Percentiles rank a stretch among this genome's conserved stretches.
Evolutionary conservation across 2,113 vertebrate species (phyloP).

Genomic region (Petrocephalus zakoni): DNA sequence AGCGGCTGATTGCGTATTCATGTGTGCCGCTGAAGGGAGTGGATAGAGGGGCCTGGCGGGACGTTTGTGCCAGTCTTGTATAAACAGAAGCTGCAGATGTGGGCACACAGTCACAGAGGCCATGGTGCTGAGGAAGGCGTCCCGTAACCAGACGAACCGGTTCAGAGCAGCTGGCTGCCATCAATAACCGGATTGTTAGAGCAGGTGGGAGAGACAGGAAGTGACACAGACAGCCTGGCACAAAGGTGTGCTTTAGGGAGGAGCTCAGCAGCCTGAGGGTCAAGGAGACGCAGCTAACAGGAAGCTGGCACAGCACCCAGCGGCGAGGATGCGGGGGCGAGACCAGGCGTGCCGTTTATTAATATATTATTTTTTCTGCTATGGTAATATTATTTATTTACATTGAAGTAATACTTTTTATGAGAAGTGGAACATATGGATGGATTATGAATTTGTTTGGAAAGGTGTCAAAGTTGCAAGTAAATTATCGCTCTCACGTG

Average conservation of each 20-base stretch:
- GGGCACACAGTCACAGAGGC: constrained; percentile 12
- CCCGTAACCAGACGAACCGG: constrained; percentile 48
- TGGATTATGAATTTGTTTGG: not conserved
- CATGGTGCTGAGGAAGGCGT: not conserved
- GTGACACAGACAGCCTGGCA: constrained; percentile 40
- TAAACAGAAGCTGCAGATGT: constrained; percentile 21
- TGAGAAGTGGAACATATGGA: not conserved
- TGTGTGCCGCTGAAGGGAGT: not conserved
- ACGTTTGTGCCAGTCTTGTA: constrained; percentile 12
- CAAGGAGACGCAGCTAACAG: not conserved
- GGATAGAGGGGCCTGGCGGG: constrained; percentile 16
- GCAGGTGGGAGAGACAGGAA: constrained; percentile 48
- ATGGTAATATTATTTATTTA: not conserved
- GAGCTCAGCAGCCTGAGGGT: constrained; percentile 12
- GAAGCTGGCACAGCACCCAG: not conserved
- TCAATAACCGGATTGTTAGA: constrained; percentile 18
- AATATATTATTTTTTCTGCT: too few relatives aligned
- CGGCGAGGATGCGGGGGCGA: not conserved
- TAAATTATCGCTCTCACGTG: not conserved
- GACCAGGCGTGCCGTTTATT: not conserved
- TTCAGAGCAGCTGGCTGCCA: constrained; percentile 34
- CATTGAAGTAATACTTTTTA: not conserved
- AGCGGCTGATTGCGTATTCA: not conserved
- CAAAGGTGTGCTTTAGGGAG: constrained; percentile 14
- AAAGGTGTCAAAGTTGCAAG: not conserved